Conservation (phyloP, 2,113 vertebrate species). For the Phoenicopterus ruber region DNA sequence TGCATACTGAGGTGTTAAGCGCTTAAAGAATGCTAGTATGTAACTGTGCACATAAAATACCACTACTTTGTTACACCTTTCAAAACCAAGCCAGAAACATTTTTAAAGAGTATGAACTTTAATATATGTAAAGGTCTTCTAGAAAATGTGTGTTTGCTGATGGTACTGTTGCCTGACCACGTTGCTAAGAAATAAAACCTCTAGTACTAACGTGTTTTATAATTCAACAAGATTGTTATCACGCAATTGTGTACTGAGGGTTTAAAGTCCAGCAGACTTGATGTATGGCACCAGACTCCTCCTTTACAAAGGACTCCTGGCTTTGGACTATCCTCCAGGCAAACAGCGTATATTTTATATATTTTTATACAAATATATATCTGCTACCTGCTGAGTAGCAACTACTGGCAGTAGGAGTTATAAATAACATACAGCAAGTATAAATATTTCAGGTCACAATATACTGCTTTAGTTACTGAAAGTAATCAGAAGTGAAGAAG, state of each 20-base stretch:
- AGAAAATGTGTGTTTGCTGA: constrained; percentile 51
- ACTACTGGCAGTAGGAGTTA: background rate
- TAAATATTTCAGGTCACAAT: background rate
- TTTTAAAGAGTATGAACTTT: background rate
- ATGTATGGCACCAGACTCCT: constrained; percentile 10
- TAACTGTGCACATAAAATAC: background rate
- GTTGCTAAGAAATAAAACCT: constrained; percentile 69
- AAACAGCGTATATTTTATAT: background rate
- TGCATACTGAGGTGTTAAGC: background rate
- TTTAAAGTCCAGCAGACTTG: constrained; percentile 60
- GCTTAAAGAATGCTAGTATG: background rate
- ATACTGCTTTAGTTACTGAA: background rate
- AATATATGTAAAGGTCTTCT: background rate
- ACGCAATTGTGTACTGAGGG: constrained; percentile 28
- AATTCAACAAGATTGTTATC: constrained; percentile 66
- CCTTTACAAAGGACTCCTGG: background rate
- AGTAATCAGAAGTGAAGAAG: background rate
- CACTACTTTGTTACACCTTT: background rate
- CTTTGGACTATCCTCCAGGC: background rate
- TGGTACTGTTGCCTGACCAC: background rate
- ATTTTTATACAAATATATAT: background rate
- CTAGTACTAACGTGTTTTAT: constrained; percentile 52
- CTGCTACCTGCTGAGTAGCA: background rate
- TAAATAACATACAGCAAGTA: background rate
- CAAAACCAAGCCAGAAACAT: background rate